These are phyloP conservation scores for Amblyopsis rosae DNA, from an alignment of 2,113 vertebrate genomes.

Conservation along the genomic window DNA sequence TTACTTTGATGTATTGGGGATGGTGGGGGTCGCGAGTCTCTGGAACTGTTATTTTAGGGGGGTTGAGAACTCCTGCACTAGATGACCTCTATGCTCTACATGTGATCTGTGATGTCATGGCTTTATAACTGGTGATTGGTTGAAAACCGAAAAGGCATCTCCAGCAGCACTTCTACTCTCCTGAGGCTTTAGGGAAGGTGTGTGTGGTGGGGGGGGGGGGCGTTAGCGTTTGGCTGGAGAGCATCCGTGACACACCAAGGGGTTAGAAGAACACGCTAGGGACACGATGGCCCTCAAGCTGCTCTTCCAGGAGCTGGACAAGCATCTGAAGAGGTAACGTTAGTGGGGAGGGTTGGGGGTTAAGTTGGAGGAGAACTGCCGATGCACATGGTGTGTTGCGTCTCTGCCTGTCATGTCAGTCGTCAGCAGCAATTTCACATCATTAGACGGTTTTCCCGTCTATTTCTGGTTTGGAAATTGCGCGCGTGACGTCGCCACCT, in stretches of 20 bases:
- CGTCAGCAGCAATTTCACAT: neutral
- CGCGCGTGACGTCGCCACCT: neutral
- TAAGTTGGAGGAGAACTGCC: neutral
- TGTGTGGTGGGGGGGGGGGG: neutral
- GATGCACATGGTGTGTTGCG: neutral
- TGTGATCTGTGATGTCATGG: too few relatives aligned
- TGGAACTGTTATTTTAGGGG: too few relatives aligned
- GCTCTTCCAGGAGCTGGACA: slow-evolving; percentile 1
- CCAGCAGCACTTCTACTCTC: slow-evolving; percentile 21
- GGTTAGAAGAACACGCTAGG: neutral
- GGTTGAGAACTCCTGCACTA: too few relatives aligned
- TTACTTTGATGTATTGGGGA: too few relatives aligned
- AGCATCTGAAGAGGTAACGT: neutral
- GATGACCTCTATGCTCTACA: too few relatives aligned
- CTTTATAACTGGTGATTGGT: too few relatives aligned
- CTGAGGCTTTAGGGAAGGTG: slow-evolving; percentile 21
- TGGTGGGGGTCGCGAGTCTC: too few relatives aligned
- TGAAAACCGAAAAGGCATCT: too few relatives aligned
- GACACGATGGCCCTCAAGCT: neutral
- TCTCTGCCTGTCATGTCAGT: neutral
- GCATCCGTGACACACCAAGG: slow-evolving; percentile 19
- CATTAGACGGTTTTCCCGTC: neutral
- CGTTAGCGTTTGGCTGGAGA: slow-evolving; percentile 17
- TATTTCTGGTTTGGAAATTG: neutral
- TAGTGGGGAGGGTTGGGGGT: neutral